Conservation (phyloP, 2,888 invertebrate genomes). For the Lycophotia porphyrea region DNA sequence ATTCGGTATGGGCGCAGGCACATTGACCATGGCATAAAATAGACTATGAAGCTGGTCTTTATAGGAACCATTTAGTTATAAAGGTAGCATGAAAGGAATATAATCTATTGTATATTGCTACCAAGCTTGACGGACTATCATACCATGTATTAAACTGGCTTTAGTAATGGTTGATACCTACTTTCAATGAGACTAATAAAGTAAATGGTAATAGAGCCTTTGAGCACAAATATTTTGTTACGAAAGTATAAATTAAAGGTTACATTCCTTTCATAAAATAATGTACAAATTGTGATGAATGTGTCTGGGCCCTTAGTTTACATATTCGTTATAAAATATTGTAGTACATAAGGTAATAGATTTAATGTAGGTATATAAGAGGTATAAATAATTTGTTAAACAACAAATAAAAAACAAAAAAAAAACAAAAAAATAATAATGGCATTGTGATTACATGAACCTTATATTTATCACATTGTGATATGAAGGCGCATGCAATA, state of each 20-base stretch:
- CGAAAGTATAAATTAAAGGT: constrained; percentile 90
- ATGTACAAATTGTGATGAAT: constrained; percentile 88
- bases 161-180: constrained; percentile 88
- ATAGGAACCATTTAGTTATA: constrained; percentile 79
- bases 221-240: constrained; percentile 86
- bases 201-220: constrained; percentile 74
- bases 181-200: constrained; percentile 86
- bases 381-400: constrained; percentile 72
- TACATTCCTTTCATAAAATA: constrained; percentile 89
- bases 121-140: constrained; percentile 79
- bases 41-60: constrained; percentile 87
- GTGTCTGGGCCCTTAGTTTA: constrained; percentile 90
- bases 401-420: constrained; percentile 68
- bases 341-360: constrained; percentile 84
- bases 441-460: constrained; percentile 87
- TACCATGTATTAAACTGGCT: constrained; percentile 90
- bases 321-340: constrained; percentile 89
- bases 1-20: constrained; percentile 97
- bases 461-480: constrained; percentile 77
- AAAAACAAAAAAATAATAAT: constrained; percentile 72
- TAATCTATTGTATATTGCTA: constrained; percentile 83
- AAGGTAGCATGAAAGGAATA: constrained; percentile 86
- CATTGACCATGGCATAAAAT: constrained; percentile 95
- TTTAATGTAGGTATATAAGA: constrained; percentile 83
- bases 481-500: constrained; percentile 75